These are phyloP conservation scores for Diorhabda elongata DNA, from an alignment of 1,140 invertebrate genomes.

Conservation along the genomic window DNA sequence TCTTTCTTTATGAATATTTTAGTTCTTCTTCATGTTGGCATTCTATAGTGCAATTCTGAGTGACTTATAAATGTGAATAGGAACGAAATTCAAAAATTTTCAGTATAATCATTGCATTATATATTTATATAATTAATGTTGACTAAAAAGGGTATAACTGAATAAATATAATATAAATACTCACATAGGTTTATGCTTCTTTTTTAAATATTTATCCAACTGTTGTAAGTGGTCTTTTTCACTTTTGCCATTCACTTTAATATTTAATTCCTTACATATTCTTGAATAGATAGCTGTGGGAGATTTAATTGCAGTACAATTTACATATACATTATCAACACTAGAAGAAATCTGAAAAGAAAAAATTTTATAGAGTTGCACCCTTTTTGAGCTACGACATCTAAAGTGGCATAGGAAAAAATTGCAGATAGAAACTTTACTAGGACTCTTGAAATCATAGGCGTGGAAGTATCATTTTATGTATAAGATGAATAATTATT, in stretches of 20 bases:
- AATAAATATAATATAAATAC: conserved; percentile 35
- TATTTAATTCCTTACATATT: conserved; percentile 62
- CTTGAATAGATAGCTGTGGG: conserved; percentile 67
- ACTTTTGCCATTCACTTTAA: conserved; percentile 51
- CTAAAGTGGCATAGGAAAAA: no score
- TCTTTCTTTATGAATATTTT: no score
- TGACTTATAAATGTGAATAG: no score
- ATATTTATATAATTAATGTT: neutral
- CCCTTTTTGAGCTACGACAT: no score
- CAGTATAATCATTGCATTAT: no score
- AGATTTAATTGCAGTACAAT: conserved; percentile 77
- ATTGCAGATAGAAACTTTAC: no score
- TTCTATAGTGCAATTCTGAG: no score
- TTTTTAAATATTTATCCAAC: conserved; percentile 64
- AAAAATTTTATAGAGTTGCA: neutral
- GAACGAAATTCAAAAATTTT: no score
- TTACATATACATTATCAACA: conserved; percentile 70
- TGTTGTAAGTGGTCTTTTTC: conserved; percentile 58
- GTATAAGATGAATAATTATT: no score
- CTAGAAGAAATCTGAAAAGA: conserved; percentile 43
- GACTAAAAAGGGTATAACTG: neutral
- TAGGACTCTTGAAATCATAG: no score
- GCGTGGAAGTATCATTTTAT: no score
- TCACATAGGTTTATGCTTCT: conserved; percentile 63
- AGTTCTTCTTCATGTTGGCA: no score